phyloP scores from a whole-genome alignment of 2,113 vertebrate species.

The Pomatostomus ruficeps region DNA sequence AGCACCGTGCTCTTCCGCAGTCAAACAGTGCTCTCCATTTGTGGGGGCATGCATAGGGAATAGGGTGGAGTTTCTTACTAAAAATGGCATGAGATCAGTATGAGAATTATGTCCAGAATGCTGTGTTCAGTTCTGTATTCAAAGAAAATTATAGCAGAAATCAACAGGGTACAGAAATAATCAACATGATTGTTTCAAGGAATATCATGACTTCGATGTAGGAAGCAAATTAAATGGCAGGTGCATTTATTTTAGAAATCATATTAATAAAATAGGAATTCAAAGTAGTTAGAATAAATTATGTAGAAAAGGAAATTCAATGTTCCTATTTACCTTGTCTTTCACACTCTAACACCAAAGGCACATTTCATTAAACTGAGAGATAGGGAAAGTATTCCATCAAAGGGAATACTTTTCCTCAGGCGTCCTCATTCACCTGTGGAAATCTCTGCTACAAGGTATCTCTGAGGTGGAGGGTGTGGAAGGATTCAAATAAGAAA shows the following conservation, averaged over 20 bases:
- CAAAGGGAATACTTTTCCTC: conserved; percentile 28
- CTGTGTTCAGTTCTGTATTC: neutral
- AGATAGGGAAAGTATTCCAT: neutral
- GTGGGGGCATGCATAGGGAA: neutral
- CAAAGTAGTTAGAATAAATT: conserved; percentile 45
- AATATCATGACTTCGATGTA: neutral
- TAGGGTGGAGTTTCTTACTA: neutral
- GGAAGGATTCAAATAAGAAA: neutral
- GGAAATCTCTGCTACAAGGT: conserved; percentile 11
- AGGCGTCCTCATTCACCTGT: conserved; percentile 13
- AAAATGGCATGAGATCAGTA: neutral
- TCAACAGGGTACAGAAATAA: neutral
- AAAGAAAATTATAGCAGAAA: conserved; percentile 12
- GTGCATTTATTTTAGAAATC: conserved; percentile 49
- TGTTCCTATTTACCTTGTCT: conserved; percentile 47
- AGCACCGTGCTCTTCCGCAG: rapidly evolving
- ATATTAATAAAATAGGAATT: conserved; percentile 7
- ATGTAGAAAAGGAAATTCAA: conserved; percentile 2
- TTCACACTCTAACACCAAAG: conserved; percentile 36
- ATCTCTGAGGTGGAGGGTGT: neutral
- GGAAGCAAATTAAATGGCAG: conserved; percentile 19
- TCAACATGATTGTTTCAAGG: conserved; percentile 13
- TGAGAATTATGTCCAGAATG: neutral
- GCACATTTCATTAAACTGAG: conserved; percentile 37
- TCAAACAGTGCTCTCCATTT: neutral